Evolutionary conservation across 2,113 vertebrate species (phyloP), one percentile per base, ranked within the genome.

Genomic region (Eulemur macaco): DNA sequence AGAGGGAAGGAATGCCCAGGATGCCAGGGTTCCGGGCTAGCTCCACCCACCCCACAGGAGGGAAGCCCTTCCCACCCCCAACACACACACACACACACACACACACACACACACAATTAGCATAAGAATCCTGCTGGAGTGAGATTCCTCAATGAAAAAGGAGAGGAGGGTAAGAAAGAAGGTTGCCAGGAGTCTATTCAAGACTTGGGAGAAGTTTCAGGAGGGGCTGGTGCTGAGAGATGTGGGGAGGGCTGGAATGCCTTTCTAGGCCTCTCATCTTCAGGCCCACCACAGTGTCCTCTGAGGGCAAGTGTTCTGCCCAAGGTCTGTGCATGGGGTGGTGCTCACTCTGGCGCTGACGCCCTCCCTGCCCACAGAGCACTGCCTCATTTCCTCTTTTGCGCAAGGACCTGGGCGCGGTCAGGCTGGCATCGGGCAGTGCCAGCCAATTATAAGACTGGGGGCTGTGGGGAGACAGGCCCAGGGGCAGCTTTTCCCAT

Each of bases 351-450:
- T 0, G 5, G 78, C 5, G 21, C 88, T 83, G 95, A 94, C 63
- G 58, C 96, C 93, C 94, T 95, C 97, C 93, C 96, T 98, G 96
- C 96, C 98, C 96, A 77, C 97, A 98, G 96, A 97, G 74, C 64
- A 81, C 97, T 95, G 97, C 98, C 87, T 96, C 97, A 96, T 97
- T 98, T 98, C 98, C 98, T 98, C 94, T 98, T 93, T 98, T 98
- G 89, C 85, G 87, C 93, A 98, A 98, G 98, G 91, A 56, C 84
- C 74, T 97, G 96, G 98, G 98, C 96, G 96, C 50, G 96, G 97
- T 96, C 97, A 92, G 95, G 86, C 96, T 97, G 97, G 97, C 96
- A 98, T 88, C 42, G 97, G 97, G 92, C 97, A 95, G 60, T 89
- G 92, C 96, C 96, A 96, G 95, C 96, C 96, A 97, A 97, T 95